These are phyloP conservation scores for Drosophila antonietae DNA, from an alignment of 2,888 invertebrate species.

Conservation along the genomic window DNA sequence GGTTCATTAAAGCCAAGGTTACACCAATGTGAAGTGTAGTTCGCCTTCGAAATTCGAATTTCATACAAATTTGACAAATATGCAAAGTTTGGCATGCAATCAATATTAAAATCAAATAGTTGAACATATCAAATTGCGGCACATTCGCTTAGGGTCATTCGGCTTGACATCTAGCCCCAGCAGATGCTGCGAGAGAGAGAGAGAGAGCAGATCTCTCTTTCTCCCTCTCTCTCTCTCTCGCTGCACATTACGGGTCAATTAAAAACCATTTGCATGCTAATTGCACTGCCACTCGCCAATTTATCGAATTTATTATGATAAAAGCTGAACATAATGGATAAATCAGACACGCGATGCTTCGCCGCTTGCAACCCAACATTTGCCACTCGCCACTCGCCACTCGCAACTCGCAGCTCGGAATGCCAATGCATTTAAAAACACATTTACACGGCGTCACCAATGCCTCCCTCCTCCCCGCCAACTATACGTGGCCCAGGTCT, in stretches of 20 bases:
- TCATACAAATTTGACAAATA: slow-evolving; percentile 3
- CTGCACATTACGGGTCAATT: slow-evolving; percentile 75
- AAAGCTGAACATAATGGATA: slow-evolving; percentile 38
- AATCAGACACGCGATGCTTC: slow-evolving; percentile 51
- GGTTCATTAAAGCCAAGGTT: slow-evolving; percentile 57
- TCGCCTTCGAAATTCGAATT: not conserved
- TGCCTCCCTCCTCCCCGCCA: not conserved
- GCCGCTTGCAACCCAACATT: slow-evolving; percentile 7
- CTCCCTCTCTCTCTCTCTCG: slow-evolving; percentile 25
- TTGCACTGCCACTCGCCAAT: slow-evolving; percentile 51
- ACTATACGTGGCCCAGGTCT: slow-evolving; percentile 7
- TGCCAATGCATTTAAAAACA: slow-evolving; percentile 60
- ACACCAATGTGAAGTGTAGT: slow-evolving; percentile 52
- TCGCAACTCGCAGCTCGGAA: slow-evolving; percentile 12
- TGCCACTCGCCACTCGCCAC: not conserved
- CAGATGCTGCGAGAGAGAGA: slow-evolving; percentile 7
- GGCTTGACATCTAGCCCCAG: slow-evolving; percentile 23
- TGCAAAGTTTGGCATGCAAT: slow-evolving; percentile 26
- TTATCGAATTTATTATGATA: slow-evolving; percentile 47
- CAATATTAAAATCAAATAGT: slow-evolving; percentile 36
- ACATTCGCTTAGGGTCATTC: slow-evolving; percentile 8
- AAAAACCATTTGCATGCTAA: slow-evolving; percentile 73
- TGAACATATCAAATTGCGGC: slow-evolving; percentile 10
- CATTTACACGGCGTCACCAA: slow-evolving; percentile 43
- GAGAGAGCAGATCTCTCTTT: not conserved